Evolutionary conservation across 2,797 vertebrate species (phyloP), one percentile per base, ranked within the genome.

Genomic region (Hozukius guyotensis): DNA sequence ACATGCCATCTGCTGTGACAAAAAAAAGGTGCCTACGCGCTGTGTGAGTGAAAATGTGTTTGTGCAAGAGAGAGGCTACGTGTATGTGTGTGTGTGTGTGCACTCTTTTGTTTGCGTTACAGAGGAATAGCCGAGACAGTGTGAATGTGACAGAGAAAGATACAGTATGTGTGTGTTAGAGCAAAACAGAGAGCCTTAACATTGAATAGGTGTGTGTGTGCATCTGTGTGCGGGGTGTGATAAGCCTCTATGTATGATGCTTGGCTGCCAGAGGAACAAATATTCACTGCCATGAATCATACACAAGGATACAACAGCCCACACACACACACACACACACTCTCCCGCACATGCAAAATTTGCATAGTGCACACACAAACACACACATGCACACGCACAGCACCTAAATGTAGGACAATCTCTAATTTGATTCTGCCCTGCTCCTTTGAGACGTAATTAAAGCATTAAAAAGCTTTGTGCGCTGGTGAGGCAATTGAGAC

Each of bases 361-460:
- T 88, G 82, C 89, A 90, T 88, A 79, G 64, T 32, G 32, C 71
- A 20, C 65, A 8, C 38, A 59, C 72, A 63, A 59, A 74, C 59
- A 83, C 81, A 77, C 57, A 59, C 72, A 78, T 64, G 34, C 27
- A 86, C 78, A 84, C 73, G 32, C 80, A 77, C 73, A 70, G 42
- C 70, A 92, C 90, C 90, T 87, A 91, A 92, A 95, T 95, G 94
- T 94, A 95, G 93, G 94, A 94, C 93, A 94, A 93, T 93, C 93
- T 93, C 93, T 96, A 96, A 96, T 96, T 95, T 94, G 93, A 95
- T 95, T 95, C 92, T 95, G 92, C 92, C 86, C 90, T 89, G 89
- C 92, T 96, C 94, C 95, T 96, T 93, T 94, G 94, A 96, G 95
- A 95, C 93, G 83, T 94, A 95, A 96, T 96, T 96, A 96, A 96